Evolutionary conservation across 2,113 vertebrate species (phyloP).

Genomic region (Apistogramma diplotaenia): DNA sequence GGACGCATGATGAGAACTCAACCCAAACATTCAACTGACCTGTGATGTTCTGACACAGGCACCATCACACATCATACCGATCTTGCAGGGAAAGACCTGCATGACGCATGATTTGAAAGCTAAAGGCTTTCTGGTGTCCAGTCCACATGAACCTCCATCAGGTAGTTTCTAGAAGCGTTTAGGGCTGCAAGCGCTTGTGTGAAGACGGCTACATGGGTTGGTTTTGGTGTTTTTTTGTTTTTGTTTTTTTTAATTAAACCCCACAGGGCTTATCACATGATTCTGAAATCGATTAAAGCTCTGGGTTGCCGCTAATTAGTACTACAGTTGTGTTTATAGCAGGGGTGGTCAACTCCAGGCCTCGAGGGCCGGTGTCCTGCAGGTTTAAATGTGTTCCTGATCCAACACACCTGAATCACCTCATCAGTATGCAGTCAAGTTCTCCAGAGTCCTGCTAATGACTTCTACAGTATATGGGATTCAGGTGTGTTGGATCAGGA

Average conservation of each 20-base stretch:
- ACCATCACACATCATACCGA: background rate
- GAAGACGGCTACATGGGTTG: background rate
- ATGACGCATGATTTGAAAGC: background rate
- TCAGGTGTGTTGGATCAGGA: no score
- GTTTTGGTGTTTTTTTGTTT: background rate
- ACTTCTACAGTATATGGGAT: no score
- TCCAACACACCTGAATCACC: no score
- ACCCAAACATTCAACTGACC: background rate
- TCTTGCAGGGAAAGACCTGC: background rate
- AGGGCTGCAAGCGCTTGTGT: background rate
- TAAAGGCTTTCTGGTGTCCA: rapidly evolving
- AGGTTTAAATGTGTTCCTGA: no score
- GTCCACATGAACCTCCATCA: background rate
- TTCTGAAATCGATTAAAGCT: background rate
- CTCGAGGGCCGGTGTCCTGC: no score
- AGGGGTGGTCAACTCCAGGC: no score
- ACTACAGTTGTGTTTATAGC: background rate
- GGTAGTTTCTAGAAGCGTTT: background rate
- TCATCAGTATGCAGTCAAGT: no score
- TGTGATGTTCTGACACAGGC: rapidly evolving
- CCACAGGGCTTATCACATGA: background rate
- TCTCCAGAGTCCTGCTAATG: no score
- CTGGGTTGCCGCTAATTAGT: background rate
- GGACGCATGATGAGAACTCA: no score
- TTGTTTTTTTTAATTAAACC: background rate